Base-by-base conservation (phyloP, 1,140 invertebrate genomes). In the Drosophila littoralis region DNA sequence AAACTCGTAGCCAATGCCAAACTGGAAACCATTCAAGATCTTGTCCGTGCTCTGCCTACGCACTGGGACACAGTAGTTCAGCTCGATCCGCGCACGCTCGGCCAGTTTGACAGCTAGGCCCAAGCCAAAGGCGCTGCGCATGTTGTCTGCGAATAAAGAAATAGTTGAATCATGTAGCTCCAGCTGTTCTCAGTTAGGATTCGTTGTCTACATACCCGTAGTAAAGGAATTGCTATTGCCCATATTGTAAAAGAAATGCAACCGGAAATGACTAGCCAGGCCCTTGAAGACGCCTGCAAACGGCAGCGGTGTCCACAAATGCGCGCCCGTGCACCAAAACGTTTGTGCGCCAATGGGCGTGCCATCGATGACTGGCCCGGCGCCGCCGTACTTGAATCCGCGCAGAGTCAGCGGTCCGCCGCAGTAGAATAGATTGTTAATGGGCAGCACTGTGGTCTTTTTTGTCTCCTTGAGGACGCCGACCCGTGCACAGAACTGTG, bases 1-100 rank as follows among this genome's bases (percentile, higher is more conserved):
- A 54, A 92, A 92, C 52, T 92, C 91, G 58, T 92, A 92, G 51
- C 92, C 92, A 81, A 92, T 92, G 36, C 91, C 91, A 64, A 92
- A 91, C 76, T 92, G 92, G 67, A 92, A 92, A 52, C 90, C 91
- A 57, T 88, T 73, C 1, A 55, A 7, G 6, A 57, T 15, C 40
- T 78, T 83, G 65, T 92, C 91, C 10, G 74, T 77, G 22, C 40
- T 35, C 69, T 79, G 81, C 12, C 73, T 74, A 3, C 73, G 65
- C 45, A 92, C 17, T 2, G 92, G 92, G 42, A 92, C 55, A 58
- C 92, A 92, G 58, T 92, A 92, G 77, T 92, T 92, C 0, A 92
- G 70, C 63, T 92, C 92, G 36, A 92, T 92, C 32, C 92, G 86
- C n/a, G 91, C 92, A 38, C 90, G 74, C 67, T 92, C 90, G 5